A percentile compares a stretch with the other conserved stretches of the same genome.
phyloP scores from a whole-genome alignment of 2,888 invertebrate species.

The Carpatolechia fugitivella region DNA sequence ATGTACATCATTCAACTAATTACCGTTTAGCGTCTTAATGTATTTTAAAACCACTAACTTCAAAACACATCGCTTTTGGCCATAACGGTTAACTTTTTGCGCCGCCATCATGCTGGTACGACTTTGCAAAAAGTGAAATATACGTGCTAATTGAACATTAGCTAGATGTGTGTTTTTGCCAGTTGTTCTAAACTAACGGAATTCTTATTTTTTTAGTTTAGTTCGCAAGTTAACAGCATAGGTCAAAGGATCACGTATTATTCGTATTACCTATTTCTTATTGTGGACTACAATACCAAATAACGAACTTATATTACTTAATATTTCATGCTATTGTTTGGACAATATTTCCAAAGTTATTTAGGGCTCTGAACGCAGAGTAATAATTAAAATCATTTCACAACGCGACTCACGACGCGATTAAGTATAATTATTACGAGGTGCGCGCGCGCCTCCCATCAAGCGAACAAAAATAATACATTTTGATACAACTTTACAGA shows the following conservation, averaged over 20 bases:
- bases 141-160: no score
- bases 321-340: neutral
- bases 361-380: neutral
- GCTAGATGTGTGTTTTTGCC: no score
- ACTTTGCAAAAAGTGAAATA: no score
- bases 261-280: no score
- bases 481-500: constrained; percentile 7
- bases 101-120: no score
- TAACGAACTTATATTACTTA: no score
- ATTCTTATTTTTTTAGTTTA: no score
- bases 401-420: constrained; percentile 2
- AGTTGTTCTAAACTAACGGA: no score
- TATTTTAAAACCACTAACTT: neutral
- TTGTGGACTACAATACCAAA: no score
- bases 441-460: constrained; percentile 10
- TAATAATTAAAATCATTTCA: neutral
- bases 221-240: no score
- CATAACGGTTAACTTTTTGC: neutral
- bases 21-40: neutral
- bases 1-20: neutral
- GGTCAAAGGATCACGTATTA: no score
- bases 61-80: neutral
- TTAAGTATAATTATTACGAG: constrained; percentile 4
- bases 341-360: no score
- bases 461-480: constrained; percentile 8